Evolutionary conservation across 2,888 invertebrate species (phyloP).

Genomic region (Ceramica pisi): DNA sequence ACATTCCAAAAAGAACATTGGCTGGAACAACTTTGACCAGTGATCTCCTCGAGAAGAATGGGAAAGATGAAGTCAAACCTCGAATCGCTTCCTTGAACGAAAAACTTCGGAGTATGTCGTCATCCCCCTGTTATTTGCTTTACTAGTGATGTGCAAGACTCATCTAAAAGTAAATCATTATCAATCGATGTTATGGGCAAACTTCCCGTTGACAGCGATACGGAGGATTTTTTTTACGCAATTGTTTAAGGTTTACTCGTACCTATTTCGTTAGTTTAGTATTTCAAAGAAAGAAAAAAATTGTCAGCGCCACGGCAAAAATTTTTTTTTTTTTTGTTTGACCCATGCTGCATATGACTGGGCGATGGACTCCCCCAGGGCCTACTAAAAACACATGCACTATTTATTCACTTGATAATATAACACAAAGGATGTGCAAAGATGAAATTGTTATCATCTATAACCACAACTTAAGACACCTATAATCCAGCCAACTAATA

Average conservation of each 20-base stretch:
- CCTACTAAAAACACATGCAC: neutral
- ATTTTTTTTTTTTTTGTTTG: no score
- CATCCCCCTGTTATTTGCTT: slow-evolving; percentile 46
- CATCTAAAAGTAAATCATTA: no score
- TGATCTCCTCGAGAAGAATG: slow-evolving; percentile 53
- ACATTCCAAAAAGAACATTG: slow-evolving; percentile 37
- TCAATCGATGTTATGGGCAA: no score
- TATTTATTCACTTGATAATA: neutral
- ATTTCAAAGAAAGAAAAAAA: no score
- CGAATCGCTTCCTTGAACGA: slow-evolving; percentile 50
- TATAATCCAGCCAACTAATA: neutral
- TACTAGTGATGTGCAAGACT: slow-evolving; percentile 48
- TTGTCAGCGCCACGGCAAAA: no score
- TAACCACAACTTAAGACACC: neutral
- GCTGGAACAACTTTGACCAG: slow-evolving; percentile 60
- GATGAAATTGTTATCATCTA: neutral
- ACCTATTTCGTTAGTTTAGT: no score
- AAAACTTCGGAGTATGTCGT: slow-evolving; percentile 55
- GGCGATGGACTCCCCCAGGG: no score
- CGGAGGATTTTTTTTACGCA: no score
- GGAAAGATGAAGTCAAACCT: slow-evolving; percentile 49
- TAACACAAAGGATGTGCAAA: neutral
- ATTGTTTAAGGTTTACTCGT: no score
- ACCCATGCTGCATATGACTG: no score
- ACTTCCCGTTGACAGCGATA: no score